These are phyloP conservation scores for Stegana nigrithorax DNA, from an alignment of 2,888 invertebrate species.

Conservation along the genomic window DNA sequence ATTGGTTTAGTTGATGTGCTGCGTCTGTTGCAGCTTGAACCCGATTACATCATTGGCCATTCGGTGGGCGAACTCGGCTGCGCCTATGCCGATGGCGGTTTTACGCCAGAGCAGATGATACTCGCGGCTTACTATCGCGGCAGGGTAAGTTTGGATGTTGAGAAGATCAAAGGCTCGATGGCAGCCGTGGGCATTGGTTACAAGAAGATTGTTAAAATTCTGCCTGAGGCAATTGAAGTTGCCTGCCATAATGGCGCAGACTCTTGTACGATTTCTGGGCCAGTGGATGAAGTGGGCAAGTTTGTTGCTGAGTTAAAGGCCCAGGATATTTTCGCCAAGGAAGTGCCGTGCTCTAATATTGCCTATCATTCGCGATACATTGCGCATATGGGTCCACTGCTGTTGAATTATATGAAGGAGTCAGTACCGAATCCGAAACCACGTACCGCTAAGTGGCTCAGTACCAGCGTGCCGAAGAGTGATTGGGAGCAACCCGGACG, in stretches of 20 bases:
- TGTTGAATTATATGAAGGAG: constrained; percentile 74
- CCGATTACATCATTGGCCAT: constrained; percentile 86
- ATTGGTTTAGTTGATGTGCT: constrained; percentile 76
- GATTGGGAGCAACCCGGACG: constrained; percentile 79
- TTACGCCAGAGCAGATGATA: constrained; percentile 89
- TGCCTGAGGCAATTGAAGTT: constrained; percentile 82
- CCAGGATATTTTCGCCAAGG: constrained; percentile 82
- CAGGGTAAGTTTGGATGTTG: constrained; percentile 77
- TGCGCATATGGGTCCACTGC: constrained; percentile 74
- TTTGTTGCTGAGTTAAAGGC: constrained; percentile 77
- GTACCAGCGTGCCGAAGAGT: constrained; percentile 80
- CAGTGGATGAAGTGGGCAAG: constrained; percentile 74
- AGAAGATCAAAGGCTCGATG: constrained; percentile 84
- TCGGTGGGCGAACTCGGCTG: constrained; percentile 96
- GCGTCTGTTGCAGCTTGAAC: constrained; percentile 72
- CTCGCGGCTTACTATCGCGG: constrained; percentile 87
- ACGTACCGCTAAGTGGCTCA: constrained; percentile 84
- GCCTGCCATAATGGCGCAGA: constrained; percentile 90
- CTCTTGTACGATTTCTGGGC: constrained; percentile 92
- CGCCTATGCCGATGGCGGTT: constrained; percentile 93
- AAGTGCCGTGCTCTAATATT: constrained; percentile 87
- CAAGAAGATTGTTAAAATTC: constrained; percentile 71
- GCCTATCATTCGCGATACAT: constrained; percentile 92
- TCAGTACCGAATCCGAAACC: constrained; percentile 76
- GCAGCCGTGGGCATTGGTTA: constrained; percentile 83